Evolutionary conservation across 2,888 invertebrate genomes (phyloP).

Genomic region (Drosophila niveifrons): DNA sequence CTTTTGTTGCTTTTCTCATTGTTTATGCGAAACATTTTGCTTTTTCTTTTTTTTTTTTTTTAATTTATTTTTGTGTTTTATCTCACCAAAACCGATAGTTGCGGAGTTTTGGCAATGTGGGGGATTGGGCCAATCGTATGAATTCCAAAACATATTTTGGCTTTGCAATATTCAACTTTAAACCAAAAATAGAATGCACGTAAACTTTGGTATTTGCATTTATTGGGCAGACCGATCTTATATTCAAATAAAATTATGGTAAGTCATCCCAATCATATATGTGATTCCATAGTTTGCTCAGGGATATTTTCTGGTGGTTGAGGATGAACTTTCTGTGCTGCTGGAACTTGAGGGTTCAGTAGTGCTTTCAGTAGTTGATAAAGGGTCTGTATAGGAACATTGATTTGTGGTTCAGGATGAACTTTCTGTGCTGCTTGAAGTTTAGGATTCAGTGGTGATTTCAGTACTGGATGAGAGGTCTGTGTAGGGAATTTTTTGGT

Average conservation of each 20-base stretch:
- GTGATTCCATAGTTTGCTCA: background rate
- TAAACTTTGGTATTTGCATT: background rate
- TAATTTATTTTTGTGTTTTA: background rate
- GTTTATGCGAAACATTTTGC: slow-evolving; percentile 50
- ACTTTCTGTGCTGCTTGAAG: background rate
- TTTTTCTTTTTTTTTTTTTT: slow-evolving; percentile 10
- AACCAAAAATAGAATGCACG: slow-evolving; percentile 17
- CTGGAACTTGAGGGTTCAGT: slow-evolving; percentile 1
- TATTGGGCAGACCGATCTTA: background rate
- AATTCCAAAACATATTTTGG: slow-evolving; percentile 18
- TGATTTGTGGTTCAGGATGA: background rate
- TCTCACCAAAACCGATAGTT: slow-evolving; percentile 7
- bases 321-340: background rate
- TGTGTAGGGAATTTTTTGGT: too few species aligned
- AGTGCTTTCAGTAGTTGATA: background rate
- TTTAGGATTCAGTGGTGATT: background rate
- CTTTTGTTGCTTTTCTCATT: slow-evolving; percentile 45
- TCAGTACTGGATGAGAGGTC: background rate
- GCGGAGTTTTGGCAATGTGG: background rate
- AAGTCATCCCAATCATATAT: background rate
- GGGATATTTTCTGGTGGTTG: background rate
- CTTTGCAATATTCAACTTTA: slow-evolving; percentile 18
- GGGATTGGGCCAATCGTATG: background rate
- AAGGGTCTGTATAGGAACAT: background rate
- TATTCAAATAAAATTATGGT: background rate